Conservation (phyloP, 2,113 vertebrate species). For the Oncorhynchus keta region DNA sequence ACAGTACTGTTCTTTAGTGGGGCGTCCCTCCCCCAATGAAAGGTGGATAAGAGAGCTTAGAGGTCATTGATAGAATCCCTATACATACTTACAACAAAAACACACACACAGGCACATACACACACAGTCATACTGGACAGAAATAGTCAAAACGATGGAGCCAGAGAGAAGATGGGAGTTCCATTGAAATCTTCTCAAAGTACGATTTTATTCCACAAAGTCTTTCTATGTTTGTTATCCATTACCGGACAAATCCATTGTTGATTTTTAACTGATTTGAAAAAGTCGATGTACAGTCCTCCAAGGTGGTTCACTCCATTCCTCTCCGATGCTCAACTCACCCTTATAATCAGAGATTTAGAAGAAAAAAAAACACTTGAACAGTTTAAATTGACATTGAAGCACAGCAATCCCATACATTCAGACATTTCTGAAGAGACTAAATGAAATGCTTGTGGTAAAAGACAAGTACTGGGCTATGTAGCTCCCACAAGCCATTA, state of each 20-base stretch:
- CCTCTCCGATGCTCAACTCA: slow-evolving; percentile 67
- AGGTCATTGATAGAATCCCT: slow-evolving; percentile 99
- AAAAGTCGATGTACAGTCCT: slow-evolving; percentile 72
- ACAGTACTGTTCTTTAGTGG: slow-evolving; percentile 89
- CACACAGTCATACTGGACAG: slow-evolving; percentile 80
- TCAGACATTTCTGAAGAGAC: slow-evolving; percentile 68
- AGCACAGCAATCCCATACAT: slow-evolving; percentile 75
- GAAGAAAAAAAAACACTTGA: slow-evolving; percentile 56
- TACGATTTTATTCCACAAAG: slow-evolving; percentile 48
- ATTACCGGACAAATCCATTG: slow-evolving; percentile 56
- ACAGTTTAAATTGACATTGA: slow-evolving; percentile 65
- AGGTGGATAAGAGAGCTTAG: slow-evolving; percentile 72
- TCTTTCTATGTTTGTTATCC: slow-evolving; percentile 62
- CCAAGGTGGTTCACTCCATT: slow-evolving; percentile 60
- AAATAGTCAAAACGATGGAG: slow-evolving; percentile 75
- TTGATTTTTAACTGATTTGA: slow-evolving; percentile 41
- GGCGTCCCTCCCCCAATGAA: slow-evolving; percentile 72
- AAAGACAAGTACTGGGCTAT: slow-evolving; percentile 53
- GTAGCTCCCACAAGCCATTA: slow-evolving; percentile 56
- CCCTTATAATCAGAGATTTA: slow-evolving; percentile 69
- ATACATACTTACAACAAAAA: slow-evolving; percentile 87
- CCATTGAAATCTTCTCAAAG: slow-evolving; percentile 73
- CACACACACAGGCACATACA: slow-evolving; percentile 83
- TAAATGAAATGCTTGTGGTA: slow-evolving; percentile 68
- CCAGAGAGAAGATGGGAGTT: slow-evolving; percentile 69